Base-by-base conservation (phyloP, 2,113 vertebrate genomes). In the Nothoprocta pentlandii region DNA sequence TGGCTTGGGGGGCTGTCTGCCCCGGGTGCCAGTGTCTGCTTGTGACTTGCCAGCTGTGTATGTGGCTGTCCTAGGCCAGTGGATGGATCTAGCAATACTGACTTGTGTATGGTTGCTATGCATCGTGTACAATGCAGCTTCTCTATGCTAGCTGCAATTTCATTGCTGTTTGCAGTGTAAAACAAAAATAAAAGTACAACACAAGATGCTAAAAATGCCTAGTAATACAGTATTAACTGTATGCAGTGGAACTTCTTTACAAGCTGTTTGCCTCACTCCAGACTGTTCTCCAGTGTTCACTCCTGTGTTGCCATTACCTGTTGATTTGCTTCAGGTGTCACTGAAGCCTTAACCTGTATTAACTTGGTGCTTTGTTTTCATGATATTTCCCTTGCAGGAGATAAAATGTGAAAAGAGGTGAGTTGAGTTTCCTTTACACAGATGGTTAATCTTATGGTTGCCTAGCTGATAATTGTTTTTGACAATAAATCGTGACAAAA, bases 51-150 rank as follows among this genome's bases (percentile, higher is more conserved):
- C 69, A 12, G 61, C 30, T 64, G 22, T 25, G 1, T 30, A 4
- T 19, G 9, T 3, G 3, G 66, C 69, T 62, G 32, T 67, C 77
- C 77, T 49, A 42, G 8, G 1, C n/a, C 20, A 15, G 12, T 28
- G n/a, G 54, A 30, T 56, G 54, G 28, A 56, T 9, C 54, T 53
- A 58, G 22, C 12, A 49, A 3, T 6, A 70, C 20, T 36, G n/a
- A 59, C 69, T 70, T 41, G 15, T 26, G 5, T 41, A 4, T 0
- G 0, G 1, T 0, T 15, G 36, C 3, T 10, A 14, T 26, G 1
- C n/a, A 4, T 56, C 75, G 63, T 9, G 25, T 8, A 4, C 10
- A 16, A 34, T 81, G 32, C n/a, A 69, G 36, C 36, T 69, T 36
- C 28, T 41, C 25, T 63, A 8, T 58, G 36, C 9, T 79, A 58